These are phyloP conservation scores for Mustela erminea DNA, from an alignment of 2,797 vertebrate genomes.

Conservation along the genomic window DNA sequence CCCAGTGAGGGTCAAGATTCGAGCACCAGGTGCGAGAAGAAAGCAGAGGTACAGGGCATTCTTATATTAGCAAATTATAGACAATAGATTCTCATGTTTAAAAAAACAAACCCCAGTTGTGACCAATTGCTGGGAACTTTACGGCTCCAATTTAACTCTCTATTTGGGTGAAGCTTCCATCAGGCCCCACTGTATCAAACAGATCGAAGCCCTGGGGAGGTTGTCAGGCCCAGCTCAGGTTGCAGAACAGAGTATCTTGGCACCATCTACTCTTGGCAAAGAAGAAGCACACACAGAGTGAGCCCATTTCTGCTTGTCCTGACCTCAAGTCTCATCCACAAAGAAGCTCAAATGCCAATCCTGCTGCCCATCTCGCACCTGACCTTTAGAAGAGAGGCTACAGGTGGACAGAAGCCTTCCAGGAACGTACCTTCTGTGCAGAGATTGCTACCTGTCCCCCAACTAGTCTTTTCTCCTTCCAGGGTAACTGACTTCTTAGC, in stretches of 20 bases:
- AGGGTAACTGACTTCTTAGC: neutral
- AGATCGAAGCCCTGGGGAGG: neutral
- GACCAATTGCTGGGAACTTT: neutral
- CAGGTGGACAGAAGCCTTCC: neutral
- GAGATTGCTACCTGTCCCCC: neutral
- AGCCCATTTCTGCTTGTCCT: neutral
- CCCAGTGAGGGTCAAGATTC: neutral
- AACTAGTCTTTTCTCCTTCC: neutral
- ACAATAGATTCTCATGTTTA: neutral
- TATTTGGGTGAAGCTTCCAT: neutral
- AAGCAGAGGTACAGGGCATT: neutral
- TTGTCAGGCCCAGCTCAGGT: neutral
- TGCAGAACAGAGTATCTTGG: neutral
- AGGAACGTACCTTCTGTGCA: neutral
- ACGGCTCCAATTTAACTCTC: neutral
- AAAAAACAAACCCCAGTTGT: neutral
- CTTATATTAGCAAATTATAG: neutral
- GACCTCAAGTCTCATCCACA: neutral
- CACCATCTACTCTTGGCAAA: neutral
- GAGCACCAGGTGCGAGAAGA: neutral
- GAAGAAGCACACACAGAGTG: neutral
- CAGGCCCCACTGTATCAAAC: neutral
- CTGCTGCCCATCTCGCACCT: neutral
- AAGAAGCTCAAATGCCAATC: neutral
- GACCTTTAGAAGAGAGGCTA: neutral